Base-by-base conservation (phyloP, 1,140 invertebrate species). In the Homarus americanus region DNA sequence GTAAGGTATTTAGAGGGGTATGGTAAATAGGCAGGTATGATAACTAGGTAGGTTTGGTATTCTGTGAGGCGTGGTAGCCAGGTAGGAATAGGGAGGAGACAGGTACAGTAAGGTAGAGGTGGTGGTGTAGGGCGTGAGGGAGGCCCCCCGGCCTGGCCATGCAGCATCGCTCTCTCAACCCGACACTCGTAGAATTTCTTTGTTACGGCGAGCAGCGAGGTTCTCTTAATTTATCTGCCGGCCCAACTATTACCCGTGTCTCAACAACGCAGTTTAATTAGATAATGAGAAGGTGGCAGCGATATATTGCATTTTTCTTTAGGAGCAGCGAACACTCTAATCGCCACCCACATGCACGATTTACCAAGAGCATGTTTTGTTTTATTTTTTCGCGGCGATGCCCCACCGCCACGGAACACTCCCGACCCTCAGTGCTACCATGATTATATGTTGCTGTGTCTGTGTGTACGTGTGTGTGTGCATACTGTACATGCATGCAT, bases 191-290 rank as follows among this genome's bases (percentile, higher is more conserved):
- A 49, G 66, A 1, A 73, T 76, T 75, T 53, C 83, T 85, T 76
- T 76, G 82, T 83, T 63, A n/a, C 17, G 34, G 53, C 34, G 58
- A 36, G 15, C 24, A 41, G 17, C 58, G 49, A 66, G 58, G 44
- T 28, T 24, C 83, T 75, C 69, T 73, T 75, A 85, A 75, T 85
- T 73, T 34, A 75, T 36, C 72, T 24, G 44, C 38, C 38, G 20
- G 24, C 40, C 7, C 83, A 7, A 3, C 69, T 40, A 85, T 85
- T 85, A 85, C 83, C 66, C 38, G 72, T 49, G 69, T 75, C 83
- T 85, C 83, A 82, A 82, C 79, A 24, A 82, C 79, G 41, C 44
- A 82, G 24, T 82, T 85, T 85, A 85, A 85, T 85, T 85, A 85
- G 83, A 85, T 85, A 85, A 85, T 85, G 69, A 75, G 40, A 17